Evolutionary conservation across 2,888 invertebrate species (phyloP), one percentile per base, ranked within the genome.

Genomic region (Protodeltote pygarga): DNA sequence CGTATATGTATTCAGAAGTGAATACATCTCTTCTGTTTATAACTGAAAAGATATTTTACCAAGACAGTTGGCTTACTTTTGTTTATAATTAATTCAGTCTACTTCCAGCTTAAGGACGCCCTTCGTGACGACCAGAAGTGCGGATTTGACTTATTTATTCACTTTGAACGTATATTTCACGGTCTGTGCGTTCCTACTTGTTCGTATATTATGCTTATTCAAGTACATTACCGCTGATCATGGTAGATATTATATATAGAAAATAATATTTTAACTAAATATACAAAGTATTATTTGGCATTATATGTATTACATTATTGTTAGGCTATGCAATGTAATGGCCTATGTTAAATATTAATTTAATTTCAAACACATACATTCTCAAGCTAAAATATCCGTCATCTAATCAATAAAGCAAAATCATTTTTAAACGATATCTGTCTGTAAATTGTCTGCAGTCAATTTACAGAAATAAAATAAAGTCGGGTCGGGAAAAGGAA

Each of bases 11-110:
- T 20, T 23, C 9, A 16, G 11, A 5, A 50, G 32, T 44, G 13
- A 24, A 35, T 42, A 24, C 51, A 24, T 48, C 46, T 51, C 48
- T 27, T 23, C 21, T 37, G n/a, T n/a, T n/a, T 15, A 32, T 55
- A 55, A 32, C 27, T 47, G 42, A 27, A 37, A 38, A 65, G 40
- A 29, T 47, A 49, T 65, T 68, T 60, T 37, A 27, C 41, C 39
- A 52, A 71, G 62, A 71, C 65, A 66, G 68, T 71, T 63, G 60
- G 53, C 59, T 60, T 67, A 69, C 70, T 71, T 73, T 73, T 74
- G 72, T 76, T 72, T 76, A 78, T 81, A 77, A 83, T 76, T 77
- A 79, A 81, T 83, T 76, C 79, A 79, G 65, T 57, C 48, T 65
- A 71, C 58, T 65, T 72, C 59, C 55, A 62, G 64, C 64, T 72